A percentile compares a stretch with the other conserved stretches of the same genome.
Evolutionary conservation across 2,797 vertebrate genomes (phyloP).

Genomic region (Manis javanica): DNA sequence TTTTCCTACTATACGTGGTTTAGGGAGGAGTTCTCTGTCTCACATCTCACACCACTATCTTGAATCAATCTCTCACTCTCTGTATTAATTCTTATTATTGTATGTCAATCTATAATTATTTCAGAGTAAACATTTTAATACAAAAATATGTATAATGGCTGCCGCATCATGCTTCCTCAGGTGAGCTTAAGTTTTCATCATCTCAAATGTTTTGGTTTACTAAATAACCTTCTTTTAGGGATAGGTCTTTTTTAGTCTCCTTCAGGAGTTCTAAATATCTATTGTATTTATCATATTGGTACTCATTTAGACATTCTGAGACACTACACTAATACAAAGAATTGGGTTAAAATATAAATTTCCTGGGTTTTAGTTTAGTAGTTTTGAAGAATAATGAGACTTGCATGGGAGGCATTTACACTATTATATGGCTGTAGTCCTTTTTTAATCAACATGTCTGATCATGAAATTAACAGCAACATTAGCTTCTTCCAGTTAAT

Average conservation of each 20-base stretch:
- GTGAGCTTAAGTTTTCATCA: background rate
- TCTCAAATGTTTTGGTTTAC: background rate
- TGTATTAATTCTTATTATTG: background rate
- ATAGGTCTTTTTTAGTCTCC: background rate
- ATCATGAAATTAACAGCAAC: slow-evolving; percentile 33
- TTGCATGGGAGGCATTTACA: background rate
- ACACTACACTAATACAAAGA: background rate
- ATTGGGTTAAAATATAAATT: slow-evolving; percentile 9
- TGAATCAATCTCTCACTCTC: no score
- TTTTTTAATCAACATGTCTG: background rate
- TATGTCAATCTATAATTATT: background rate
- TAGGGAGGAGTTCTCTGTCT: no score
- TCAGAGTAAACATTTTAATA: background rate
- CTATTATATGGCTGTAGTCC: background rate
- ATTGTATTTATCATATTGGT: background rate
- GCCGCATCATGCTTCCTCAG: background rate
- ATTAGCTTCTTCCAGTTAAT: background rate
- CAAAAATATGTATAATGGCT: background rate
- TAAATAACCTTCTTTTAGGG: background rate
- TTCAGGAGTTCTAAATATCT: background rate
- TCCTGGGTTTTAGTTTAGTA: background rate
- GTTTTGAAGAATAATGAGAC: background rate
- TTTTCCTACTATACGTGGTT: no score
- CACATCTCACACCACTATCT: no score
- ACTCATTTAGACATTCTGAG: background rate